Conservation (phyloP, 2,888 invertebrate species). For the Muscina levida region DNA sequence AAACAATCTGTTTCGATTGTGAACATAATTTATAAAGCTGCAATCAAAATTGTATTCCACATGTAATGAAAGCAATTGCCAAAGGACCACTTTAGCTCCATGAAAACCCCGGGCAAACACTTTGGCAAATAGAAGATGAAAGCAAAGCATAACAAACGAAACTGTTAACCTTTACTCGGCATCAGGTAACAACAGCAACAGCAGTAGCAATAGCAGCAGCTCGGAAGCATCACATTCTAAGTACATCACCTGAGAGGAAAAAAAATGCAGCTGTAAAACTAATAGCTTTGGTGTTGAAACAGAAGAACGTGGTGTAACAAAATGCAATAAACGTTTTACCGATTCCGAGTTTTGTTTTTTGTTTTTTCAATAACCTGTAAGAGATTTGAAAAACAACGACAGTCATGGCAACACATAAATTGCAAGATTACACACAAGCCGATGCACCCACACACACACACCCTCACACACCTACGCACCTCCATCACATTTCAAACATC, state of each 20-base stretch:
- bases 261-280: constrained; percentile 7
- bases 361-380: constrained; percentile 12
- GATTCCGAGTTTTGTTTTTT: background rate
- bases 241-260: background rate
- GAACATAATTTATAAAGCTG: background rate
- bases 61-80: constrained; percentile 29
- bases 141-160: constrained; percentile 26
- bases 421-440: constrained; percentile 3
- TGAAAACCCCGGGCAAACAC: background rate
- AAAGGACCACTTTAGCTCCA: background rate
- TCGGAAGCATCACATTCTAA: background rate
- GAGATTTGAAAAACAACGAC: constrained; percentile 4
- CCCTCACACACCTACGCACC: background rate
- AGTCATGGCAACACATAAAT: constrained; percentile 27
- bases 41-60: constrained; percentile 4
- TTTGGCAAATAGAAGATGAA: constrained; percentile 21
- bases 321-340: constrained; percentile 33
- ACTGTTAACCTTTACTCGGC: constrained; percentile 13
- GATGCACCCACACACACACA: background rate
- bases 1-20: background rate
- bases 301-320: constrained; percentile 19
- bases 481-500: background rate
- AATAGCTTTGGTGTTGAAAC: constrained; percentile 29
- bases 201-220: background rate
- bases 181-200: background rate